Base-by-base conservation (phyloP, 2,888 invertebrate genomes). In the Saturnia pavonia region DNA sequence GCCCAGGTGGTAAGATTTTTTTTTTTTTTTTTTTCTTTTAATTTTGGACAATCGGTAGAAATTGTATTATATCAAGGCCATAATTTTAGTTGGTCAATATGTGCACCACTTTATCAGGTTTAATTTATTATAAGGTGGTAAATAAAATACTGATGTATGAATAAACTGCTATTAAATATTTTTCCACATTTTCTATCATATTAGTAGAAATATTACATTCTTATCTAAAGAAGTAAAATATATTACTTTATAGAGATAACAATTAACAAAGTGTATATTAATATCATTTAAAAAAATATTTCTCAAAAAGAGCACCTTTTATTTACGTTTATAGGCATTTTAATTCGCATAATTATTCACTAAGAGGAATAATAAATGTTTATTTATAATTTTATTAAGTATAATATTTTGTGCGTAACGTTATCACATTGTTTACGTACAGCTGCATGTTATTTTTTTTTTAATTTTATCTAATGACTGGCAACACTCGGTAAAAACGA, bases 361-460 rank as follows among this genome's bases (percentile, higher is more conserved):
- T 57, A 27, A 60, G 25, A 60, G n/a, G n/a, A n/a, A n/a, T n/a
- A n/a, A n/a, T n/a, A n/a, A n/a, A n/a, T n/a, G n/a, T n/a, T n/a
- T n/a, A n/a, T n/a, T 16, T 60, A 9, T 27, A 60, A 14, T 51
- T 19, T 51, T 51, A 51, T 45, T 45, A 42, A 42, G n/a, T n/a
- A 7, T 45, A 19, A 57, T 22, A 22, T 63, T 63, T 63, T 63
- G 63, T 40, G 19, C 14, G 34, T 40, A 19, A 25, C n/a, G n/a
- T n/a, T 63, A 63, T 63, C 63, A 63, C 63, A 63, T 34, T n/a
- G 40, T n/a, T 63, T 63, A 63, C 16, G 19, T 63, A 40, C 19
- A 63, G 63, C 40, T 63, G 34, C 40, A 40, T 40, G 19, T 9
- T 63, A 27, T 27, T 63, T 63, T 63, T 34, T 63, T n/a, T n/a